phyloP scores from a whole-genome alignment of 2,888 invertebrate species.

The Dynastes tityus region DNA sequence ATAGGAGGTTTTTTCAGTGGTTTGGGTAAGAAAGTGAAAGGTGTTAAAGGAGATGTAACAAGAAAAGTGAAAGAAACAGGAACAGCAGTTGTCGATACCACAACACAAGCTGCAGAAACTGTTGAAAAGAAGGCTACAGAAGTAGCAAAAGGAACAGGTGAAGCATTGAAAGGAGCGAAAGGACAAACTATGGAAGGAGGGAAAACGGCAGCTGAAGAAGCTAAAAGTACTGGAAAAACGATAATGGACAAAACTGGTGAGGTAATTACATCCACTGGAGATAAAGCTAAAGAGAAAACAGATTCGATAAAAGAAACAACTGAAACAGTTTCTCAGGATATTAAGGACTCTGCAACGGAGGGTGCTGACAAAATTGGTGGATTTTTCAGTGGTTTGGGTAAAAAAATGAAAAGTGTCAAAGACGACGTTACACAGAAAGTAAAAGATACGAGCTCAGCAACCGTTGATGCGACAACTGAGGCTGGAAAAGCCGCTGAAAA shows the following conservation, averaged over 20 bases:
- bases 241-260: background rate
- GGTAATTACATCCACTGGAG: too few relatives aligned
- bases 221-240: slow-evolving; percentile 22
- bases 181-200: slow-evolving; percentile 21
- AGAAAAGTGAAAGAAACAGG: background rate
- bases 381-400: slow-evolving; percentile 29
- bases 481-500: background rate
- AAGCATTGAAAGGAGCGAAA: slow-evolving; percentile 44
- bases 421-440: slow-evolving; percentile 38
- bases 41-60: slow-evolving; percentile 50
- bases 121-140: slow-evolving; percentile 18
- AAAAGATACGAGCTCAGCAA: background rate
- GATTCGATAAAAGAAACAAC: background rate
- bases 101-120: too few relatives aligned
- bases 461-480: too few relatives aligned
- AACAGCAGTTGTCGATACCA: too few relatives aligned
- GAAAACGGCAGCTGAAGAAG: background rate
- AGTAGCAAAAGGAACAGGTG: slow-evolving; percentile 45
- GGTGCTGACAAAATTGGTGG: slow-evolving; percentile 34
- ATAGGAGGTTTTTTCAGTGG: slow-evolving; percentile 19
- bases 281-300: background rate
- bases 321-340: slow-evolving; percentile 1
- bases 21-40: slow-evolving; percentile 46
- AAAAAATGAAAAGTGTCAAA: slow-evolving; percentile 52
- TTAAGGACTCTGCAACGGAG: slow-evolving; percentile 28